Evolutionary conservation across 2,888 invertebrate genomes (phyloP).

Genomic region (Dolomedes plantarius): DNA sequence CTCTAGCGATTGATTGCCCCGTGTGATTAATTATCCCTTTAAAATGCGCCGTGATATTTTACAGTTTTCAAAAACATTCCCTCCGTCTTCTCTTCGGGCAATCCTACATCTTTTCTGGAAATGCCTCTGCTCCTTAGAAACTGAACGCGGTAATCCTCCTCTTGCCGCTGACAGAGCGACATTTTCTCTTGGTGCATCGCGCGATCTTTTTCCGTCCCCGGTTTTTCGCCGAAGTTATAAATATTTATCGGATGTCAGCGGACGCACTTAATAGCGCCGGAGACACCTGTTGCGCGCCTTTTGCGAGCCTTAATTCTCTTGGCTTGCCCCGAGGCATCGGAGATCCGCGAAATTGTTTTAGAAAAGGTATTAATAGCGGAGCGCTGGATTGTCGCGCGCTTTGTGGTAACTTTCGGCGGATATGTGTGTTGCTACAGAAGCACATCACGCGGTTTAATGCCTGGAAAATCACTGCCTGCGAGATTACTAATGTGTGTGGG

Average conservation of each 20-base stretch:
- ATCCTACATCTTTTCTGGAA: no score
- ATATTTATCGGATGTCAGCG: conserved; percentile 69
- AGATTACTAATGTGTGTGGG: no score
- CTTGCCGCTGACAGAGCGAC: no score
- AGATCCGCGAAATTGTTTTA: no score
- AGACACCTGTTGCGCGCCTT: neutral
- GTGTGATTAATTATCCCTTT: neutral
- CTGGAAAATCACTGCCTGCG: no score
- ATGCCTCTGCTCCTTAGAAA: no score
- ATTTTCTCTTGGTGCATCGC: neutral
- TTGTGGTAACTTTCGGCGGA: no score
- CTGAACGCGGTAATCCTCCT: no score
- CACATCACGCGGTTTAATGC: no score
- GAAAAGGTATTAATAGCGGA: conserved; percentile 31
- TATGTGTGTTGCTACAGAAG: no score
- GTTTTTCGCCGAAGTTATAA: conserved; percentile 35
- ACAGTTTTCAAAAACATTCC: no score
- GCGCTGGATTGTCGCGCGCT: conserved; percentile 15
- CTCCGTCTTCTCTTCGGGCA: no score
- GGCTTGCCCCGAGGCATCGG: neutral
- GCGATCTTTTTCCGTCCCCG: conserved; percentile 27
- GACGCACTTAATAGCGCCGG: conserved; percentile 20
- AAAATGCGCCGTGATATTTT: neutral
- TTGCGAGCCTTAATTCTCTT: neutral
- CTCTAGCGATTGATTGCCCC: neutral